Percentiles rank a stretch among this genome's conserved stretches.
Conservation (phyloP, 35 echinoderm and acorn worm genomes). For the Eucidaris tribuloides region DNA sequence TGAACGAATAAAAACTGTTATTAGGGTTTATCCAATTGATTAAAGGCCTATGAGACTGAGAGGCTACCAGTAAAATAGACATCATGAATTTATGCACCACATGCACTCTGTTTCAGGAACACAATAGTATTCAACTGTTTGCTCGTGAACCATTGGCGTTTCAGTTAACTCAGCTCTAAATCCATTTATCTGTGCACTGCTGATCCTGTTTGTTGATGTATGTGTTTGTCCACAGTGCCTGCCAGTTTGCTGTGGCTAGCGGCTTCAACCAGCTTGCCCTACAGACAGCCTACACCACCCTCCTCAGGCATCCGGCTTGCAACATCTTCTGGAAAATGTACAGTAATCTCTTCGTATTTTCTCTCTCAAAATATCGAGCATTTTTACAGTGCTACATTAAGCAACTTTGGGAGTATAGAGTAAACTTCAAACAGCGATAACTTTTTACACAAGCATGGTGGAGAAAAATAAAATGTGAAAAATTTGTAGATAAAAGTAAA, state of each 20-base stretch:
- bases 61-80: too few species aligned
- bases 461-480: not conserved
- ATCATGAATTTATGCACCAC: too few species aligned
- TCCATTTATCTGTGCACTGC: too few species aligned
- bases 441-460: not conserved
- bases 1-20: too few species aligned
- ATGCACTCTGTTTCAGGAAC: too few species aligned
- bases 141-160: too few species aligned
- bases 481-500: not conserved
- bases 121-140: too few species aligned
- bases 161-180: too few species aligned
- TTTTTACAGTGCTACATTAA: not conserved
- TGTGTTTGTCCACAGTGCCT: too few species aligned
- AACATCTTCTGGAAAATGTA: constrained; percentile 36
- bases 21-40: too few species aligned
- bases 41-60: too few species aligned
- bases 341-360: not conserved
- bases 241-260: not conserved
- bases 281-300: not conserved
- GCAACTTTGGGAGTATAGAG: not conserved
- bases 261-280: constrained; percentile 7
- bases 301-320: not conserved
- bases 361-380: not conserved
- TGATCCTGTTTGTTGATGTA: too few species aligned
- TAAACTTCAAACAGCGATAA: not conserved